Evolutionary conservation across 2,113 vertebrate species (phyloP).

Genomic region (Acrocephalus kingi): DNA sequence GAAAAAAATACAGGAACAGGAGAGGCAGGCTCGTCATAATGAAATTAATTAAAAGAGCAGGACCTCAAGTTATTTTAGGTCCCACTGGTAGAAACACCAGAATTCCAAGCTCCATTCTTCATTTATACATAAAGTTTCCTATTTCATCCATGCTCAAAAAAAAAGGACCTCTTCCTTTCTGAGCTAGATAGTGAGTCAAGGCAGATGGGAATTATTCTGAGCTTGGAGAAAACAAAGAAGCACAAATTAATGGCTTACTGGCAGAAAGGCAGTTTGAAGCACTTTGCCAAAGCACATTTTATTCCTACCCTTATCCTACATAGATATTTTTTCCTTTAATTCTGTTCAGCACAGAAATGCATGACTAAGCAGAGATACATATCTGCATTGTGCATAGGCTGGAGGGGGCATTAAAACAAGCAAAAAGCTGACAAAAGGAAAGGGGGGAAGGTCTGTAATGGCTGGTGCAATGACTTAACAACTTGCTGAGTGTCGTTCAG

Average conservation of each 20-base stretch:
- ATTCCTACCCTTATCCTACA: slow-evolving; percentile 47
- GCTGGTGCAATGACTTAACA: not conserved
- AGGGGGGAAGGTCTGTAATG: not conserved
- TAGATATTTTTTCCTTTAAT: slow-evolving; percentile 29
- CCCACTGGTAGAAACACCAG: not conserved
- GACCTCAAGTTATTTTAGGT: slow-evolving; percentile 62
- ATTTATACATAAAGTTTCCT: slow-evolving; percentile 14
- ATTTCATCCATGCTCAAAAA: not conserved
- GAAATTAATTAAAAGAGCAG: slow-evolving; percentile 70
- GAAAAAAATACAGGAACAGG: not conserved
- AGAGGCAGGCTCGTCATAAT: slow-evolving; percentile 26
- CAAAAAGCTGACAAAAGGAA: not conserved
- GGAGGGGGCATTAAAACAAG: not conserved
- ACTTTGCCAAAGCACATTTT: slow-evolving; percentile 51
- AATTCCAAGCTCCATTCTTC: slow-evolving; percentile 37
- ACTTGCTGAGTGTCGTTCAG: not conserved
- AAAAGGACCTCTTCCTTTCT: slow-evolving; percentile 54
- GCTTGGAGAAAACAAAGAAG: slow-evolving; percentile 65
- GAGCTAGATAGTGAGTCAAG: slow-evolving; percentile 34
- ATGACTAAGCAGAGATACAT: not conserved
- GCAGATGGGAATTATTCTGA: slow-evolving; percentile 69
- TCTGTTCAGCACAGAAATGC: not conserved
- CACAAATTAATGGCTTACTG: slow-evolving; percentile 68
- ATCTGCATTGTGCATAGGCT: not conserved
- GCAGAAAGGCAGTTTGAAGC: slow-evolving; percentile 52